Evolutionary conservation across 2,888 invertebrate species (phyloP).

Genomic region (Steinernema hermaphroditum): DNA sequence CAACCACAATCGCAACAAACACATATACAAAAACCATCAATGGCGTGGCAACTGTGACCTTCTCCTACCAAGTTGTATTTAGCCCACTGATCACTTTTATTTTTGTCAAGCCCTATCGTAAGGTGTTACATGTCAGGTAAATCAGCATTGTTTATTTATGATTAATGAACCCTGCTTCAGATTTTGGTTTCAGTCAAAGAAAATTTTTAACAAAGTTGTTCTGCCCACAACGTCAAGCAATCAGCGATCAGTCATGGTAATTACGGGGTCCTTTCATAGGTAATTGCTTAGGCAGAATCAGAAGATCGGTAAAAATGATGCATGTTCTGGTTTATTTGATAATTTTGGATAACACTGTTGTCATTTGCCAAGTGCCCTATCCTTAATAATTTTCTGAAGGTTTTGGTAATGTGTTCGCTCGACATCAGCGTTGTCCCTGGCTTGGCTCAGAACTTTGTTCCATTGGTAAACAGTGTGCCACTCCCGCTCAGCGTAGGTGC

Average conservation of each 20-base stretch:
- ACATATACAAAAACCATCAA: constrained; percentile 30
- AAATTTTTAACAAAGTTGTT: constrained; percentile 20
- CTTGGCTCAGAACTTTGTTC: not conserved
- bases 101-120: constrained; percentile 33
- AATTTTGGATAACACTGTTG: not conserved
- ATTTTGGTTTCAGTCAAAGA: constrained; percentile 15
- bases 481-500: constrained; percentile 3
- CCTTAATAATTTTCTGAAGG: not conserved
- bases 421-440: no score
- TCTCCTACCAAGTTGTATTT: constrained; percentile 34
- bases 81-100: constrained; percentile 34
- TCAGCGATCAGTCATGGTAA: not conserved
- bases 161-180: no score
- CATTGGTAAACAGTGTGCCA: not conserved
- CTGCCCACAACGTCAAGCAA: constrained; percentile 12
- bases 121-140: constrained; percentile 19
- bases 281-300: not conserved
- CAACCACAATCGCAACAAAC: constrained; percentile 30
- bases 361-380: not conserved
- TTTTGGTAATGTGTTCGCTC: no score
- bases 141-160: no score
- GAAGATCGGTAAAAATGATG: no score
- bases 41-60: constrained; percentile 32
- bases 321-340: no score
- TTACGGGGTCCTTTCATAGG: not conserved